Conservation (phyloP, 2,888 invertebrate species). For the Stegophylla sp. region DNA sequence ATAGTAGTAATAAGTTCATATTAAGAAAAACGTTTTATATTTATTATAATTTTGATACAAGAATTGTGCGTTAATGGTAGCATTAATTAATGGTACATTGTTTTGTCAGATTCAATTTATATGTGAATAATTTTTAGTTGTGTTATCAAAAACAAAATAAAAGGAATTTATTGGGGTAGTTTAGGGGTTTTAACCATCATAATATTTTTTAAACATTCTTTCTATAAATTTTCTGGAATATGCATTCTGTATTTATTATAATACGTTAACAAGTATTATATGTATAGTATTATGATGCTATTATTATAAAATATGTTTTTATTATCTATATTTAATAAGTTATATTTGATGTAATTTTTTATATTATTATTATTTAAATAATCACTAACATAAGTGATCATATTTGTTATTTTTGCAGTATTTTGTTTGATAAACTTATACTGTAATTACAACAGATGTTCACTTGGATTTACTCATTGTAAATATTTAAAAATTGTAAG, state of each 20-base stretch:
- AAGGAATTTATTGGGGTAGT: too few species aligned
- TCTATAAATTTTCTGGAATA: background rate
- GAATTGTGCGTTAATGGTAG: background rate
- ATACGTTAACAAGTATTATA: background rate
- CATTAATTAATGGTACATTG: too few species aligned
- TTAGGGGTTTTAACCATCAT: too few species aligned
- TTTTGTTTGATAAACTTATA: too few species aligned
- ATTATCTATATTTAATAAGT: slow-evolving; percentile 19
- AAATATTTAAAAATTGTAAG: slow-evolving; percentile 18
- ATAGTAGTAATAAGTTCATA: too few species aligned
- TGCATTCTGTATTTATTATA: background rate
- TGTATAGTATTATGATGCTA: slow-evolving; percentile 11
- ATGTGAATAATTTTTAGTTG: too few species aligned
- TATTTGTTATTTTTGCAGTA: slow-evolving; percentile 8
- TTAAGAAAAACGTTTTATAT: too few species aligned
- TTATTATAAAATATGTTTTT: slow-evolving; percentile 32
- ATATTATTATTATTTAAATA: slow-evolving; percentile 1
- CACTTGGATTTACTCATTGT: too few species aligned
- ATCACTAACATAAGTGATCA: slow-evolving; percentile 17
- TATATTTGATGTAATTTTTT: slow-evolving; percentile 16
- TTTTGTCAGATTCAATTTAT: background rate
- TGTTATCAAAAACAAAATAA: too few species aligned
- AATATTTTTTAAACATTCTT: background rate
- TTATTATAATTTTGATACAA: too few species aligned
- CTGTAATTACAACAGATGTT: too few species aligned